These are phyloP conservation scores for Pelmatolapia mariae DNA, from an alignment of 2,113 vertebrate genomes.

Conservation along the genomic window DNA sequence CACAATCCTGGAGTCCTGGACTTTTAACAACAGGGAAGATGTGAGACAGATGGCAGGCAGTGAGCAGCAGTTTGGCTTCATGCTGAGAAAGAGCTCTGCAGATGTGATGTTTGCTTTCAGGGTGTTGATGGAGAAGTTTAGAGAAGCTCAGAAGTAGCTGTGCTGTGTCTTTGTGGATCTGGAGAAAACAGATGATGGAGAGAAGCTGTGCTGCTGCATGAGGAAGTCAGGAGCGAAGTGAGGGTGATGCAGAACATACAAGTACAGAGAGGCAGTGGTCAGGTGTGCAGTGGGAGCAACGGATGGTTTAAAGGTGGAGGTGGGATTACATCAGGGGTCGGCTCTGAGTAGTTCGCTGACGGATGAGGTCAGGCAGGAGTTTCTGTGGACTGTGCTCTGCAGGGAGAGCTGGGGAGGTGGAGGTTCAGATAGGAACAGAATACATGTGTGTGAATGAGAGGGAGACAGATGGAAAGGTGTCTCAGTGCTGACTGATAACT, in stretches of 20 bases:
- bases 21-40: background rate
- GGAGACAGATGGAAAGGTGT: background rate
- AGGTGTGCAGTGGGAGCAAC: background rate
- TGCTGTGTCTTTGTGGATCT: background rate
- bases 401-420: background rate
- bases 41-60: background rate
- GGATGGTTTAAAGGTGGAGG: background rate
- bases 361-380: background rate
- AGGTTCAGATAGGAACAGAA: background rate
- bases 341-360: background rate
- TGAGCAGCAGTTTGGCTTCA: background rate
- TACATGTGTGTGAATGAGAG: background rate
- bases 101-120: background rate
- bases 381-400: background rate
- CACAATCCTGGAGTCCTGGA: background rate
- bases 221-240: background rate
- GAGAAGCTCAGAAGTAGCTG: background rate
- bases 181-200: background rate
- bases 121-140: background rate
- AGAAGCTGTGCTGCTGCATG: background rate
- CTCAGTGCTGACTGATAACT: background rate
- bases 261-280: background rate
- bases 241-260: background rate
- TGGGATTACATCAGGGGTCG: background rate
- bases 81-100: background rate